These are phyloP conservation scores for Nyctibius grandis DNA, from an alignment of 2,797 vertebrate species.

Conservation along the genomic window DNA sequence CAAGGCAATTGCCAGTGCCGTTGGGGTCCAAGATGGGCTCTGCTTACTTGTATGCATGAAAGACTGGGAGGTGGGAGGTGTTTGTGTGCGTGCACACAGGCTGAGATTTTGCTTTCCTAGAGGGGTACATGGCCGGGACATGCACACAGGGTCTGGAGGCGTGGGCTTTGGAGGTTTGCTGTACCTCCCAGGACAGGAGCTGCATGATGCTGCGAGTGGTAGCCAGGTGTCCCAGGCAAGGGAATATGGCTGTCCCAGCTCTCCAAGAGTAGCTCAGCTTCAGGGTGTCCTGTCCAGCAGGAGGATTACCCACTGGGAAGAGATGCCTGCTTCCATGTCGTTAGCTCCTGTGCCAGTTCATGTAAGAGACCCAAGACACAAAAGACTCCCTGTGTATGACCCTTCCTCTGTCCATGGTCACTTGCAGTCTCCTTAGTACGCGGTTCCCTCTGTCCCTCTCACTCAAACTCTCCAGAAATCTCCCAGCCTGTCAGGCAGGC, in stretches of 20 bases:
- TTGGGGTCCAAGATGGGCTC: background rate
- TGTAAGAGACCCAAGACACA: background rate
- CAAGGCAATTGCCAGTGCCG: background rate
- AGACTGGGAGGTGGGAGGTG: background rate
- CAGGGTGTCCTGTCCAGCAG: background rate
- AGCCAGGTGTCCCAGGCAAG: background rate
- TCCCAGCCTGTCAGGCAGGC: conserved; percentile 57
- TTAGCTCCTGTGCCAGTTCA: background rate
- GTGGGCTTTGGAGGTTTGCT: background rate
- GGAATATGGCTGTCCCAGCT: accelerated
- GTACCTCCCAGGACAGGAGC: background rate
- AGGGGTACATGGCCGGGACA: accelerated
- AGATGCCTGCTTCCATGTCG: background rate
- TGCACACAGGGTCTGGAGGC: background rate
- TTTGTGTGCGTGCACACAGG: background rate
- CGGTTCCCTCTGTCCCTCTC: background rate
- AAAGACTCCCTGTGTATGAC: background rate
- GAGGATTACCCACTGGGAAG: background rate
- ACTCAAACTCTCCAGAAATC: background rate
- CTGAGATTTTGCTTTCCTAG: background rate
- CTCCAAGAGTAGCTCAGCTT: background rate
- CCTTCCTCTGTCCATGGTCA: background rate
- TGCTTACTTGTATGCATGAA: background rate
- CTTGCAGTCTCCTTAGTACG: background rate
- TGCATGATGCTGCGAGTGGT: background rate